Percentiles rank a stretch among this genome's conserved stretches.
Conservation (phyloP, 1,140 invertebrate genomes). For the Drosophila melanogaster region Release_6_plus_ISO1_MT NT_033777.3:8790501-8791000, state of each 20-base stretch:
- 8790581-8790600: conserved; percentile 9
- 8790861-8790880: conserved; percentile 33
- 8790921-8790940: conserved; percentile 78
- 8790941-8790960: conserved; percentile 53
- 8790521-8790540: conserved; percentile 72
- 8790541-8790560: conserved; percentile 55
- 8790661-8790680: conserved; percentile 75
- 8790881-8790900: conserved; percentile 22
- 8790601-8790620: conserved; percentile 52
- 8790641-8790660: conserved; percentile 65
- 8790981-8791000: conserved; percentile 25
- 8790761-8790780: conserved; percentile 25
- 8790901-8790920: conserved; percentile 25
- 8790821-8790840: conserved; percentile 70
- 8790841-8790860: conserved; percentile 55
- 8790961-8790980: conserved; percentile 68
- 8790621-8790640: conserved; percentile 45
- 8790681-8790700: conserved; percentile 68
- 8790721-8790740: conserved; percentile 75
- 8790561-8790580: conserved; percentile 39
- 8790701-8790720: conserved; percentile 72
- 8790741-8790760: conserved; percentile 79
- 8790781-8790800: conserved; percentile 28
- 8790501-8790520: conserved; percentile 67
- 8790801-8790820: conserved; percentile 58